These are phyloP conservation scores for Pelobates cultripes DNA, from an alignment of 2,797 vertebrate genomes.

Conservation along the genomic window DNA sequence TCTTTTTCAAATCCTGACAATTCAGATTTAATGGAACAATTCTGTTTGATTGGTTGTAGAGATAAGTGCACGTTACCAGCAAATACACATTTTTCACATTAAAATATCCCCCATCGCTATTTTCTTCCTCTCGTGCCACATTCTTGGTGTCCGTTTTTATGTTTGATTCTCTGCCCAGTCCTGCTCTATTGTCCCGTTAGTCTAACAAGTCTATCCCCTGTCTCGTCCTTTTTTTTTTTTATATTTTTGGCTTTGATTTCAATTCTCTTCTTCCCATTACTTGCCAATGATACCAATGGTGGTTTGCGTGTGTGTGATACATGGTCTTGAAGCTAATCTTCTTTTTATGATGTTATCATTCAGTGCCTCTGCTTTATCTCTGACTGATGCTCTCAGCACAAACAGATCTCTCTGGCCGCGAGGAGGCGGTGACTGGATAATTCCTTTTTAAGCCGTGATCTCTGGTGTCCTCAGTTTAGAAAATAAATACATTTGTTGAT, in stretches of 20 bases:
- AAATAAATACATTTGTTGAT: slow-evolving; percentile 51
- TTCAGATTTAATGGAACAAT: too few species aligned
- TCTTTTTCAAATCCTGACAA: too few species aligned
- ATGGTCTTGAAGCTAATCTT: slow-evolving; percentile 43
- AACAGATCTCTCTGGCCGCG: slow-evolving; percentile 36
- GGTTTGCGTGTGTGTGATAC: slow-evolving; percentile 22
- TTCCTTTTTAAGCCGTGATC: slow-evolving; percentile 49
- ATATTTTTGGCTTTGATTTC: neutral
- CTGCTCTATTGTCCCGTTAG: too few species aligned
- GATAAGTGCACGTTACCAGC: too few species aligned
- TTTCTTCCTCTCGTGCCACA: too few species aligned
- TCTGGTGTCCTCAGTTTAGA: slow-evolving; percentile 39
- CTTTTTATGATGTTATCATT: slow-evolving; percentile 42
- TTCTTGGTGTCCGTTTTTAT: too few species aligned
- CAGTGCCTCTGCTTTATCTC: slow-evolving; percentile 40
- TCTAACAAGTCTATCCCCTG: neutral
- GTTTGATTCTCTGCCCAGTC: too few species aligned
- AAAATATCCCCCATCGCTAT: too few species aligned
- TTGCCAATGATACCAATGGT: slow-evolving; percentile 9
- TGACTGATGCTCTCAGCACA: slow-evolving; percentile 46
- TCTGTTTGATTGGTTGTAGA: too few species aligned
- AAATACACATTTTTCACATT: too few species aligned
- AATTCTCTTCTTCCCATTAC: slow-evolving; percentile 20
- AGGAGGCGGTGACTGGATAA: slow-evolving; percentile 38
- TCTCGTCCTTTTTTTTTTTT: neutral